Conservation (phyloP, 2,888 invertebrate species). For the Helleia helle region DNA sequence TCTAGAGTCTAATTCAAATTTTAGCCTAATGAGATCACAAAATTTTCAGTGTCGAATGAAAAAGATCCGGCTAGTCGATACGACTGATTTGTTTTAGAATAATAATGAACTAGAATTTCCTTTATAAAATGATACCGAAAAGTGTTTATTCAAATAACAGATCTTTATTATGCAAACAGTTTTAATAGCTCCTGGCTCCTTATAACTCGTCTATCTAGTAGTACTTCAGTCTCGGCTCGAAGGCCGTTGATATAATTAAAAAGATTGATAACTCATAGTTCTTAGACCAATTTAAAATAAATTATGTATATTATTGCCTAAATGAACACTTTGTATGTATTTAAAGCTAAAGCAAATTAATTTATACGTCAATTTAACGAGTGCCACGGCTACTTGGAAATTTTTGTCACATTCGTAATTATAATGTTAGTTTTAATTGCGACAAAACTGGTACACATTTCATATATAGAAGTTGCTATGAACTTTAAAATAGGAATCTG, state of each 20-base stretch:
- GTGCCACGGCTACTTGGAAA: too few relatives aligned
- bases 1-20: too few relatives aligned
- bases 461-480: too few relatives aligned
- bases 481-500: too few relatives aligned
- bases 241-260: slow-evolving; percentile 21
- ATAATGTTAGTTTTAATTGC: too few relatives aligned
- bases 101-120: not conserved
- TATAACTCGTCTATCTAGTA: slow-evolving; percentile 20
- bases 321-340: not conserved
- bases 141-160: slow-evolving; percentile 5
- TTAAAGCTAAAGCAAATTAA: slow-evolving; percentile 4
- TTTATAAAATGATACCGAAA: not conserved
- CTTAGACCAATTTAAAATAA: slow-evolving; percentile 16
- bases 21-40: too few relatives aligned
- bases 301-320: slow-evolving; percentile 3
- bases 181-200: slow-evolving; percentile 21
- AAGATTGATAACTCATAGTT: slow-evolving; percentile 22
- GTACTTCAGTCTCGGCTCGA: slow-evolving; percentile 17
- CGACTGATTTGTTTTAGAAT: too few relatives aligned
- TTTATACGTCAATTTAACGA: slow-evolving; percentile 1
- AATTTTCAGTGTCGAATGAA: too few relatives aligned
- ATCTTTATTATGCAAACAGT: slow-evolving; percentile 18
- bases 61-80: too few relatives aligned
- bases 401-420: too few relatives aligned
- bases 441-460: too few relatives aligned